Evolutionary conservation across 2,888 invertebrate genomes (phyloP).

Genomic region (Biston stratarius): DNA sequence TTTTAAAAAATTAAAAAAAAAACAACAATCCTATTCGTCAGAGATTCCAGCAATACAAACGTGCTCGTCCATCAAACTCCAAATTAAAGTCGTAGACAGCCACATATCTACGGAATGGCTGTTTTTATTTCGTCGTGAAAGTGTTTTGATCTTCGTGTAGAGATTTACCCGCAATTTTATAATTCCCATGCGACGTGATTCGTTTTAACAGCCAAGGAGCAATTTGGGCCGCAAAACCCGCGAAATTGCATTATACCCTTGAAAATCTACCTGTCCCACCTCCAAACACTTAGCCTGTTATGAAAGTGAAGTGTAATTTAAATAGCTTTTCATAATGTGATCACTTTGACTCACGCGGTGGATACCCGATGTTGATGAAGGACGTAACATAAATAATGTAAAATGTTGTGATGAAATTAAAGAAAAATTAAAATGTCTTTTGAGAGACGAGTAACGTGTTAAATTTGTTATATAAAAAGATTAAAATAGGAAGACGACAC

Average conservation of each 20-base stretch:
- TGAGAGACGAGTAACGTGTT: not conserved
- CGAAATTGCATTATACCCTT: slow-evolving; percentile 68
- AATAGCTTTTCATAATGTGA: slow-evolving; percentile 62
- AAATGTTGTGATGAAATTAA: slow-evolving; percentile 36
- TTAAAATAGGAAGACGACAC: not conserved
- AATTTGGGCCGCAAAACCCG: slow-evolving; percentile 67
- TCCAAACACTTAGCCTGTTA: slow-evolving; percentile 47
- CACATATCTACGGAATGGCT: slow-evolving; percentile 51
- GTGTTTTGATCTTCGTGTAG: slow-evolving; percentile 63
- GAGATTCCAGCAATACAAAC: slow-evolving; percentile 16
- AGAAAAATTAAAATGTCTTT: slow-evolving; percentile 13
- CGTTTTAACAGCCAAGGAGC: slow-evolving; percentile 73
- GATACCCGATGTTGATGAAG: slow-evolving; percentile 30
- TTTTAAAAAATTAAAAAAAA: no score
- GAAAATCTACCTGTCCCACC: slow-evolving; percentile 52
- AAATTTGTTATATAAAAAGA: slow-evolving; percentile 2
- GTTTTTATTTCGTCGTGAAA: slow-evolving; percentile 59
- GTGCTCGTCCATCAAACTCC: slow-evolving; percentile 22
- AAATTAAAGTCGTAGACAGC: slow-evolving; percentile 36
- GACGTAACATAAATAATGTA: slow-evolving; percentile 31
- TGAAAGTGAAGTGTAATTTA: slow-evolving; percentile 59
- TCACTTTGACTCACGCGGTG: slow-evolving; percentile 39
- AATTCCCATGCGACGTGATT: slow-evolving; percentile 72
- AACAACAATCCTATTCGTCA: not conserved
- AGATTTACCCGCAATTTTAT: slow-evolving; percentile 73